A percentile compares a stretch with the other conserved stretches of the same genome.
Evolutionary conservation across 2,113 vertebrate genomes (phyloP).

Genomic region (Cricetomys ansorgei): DNA sequence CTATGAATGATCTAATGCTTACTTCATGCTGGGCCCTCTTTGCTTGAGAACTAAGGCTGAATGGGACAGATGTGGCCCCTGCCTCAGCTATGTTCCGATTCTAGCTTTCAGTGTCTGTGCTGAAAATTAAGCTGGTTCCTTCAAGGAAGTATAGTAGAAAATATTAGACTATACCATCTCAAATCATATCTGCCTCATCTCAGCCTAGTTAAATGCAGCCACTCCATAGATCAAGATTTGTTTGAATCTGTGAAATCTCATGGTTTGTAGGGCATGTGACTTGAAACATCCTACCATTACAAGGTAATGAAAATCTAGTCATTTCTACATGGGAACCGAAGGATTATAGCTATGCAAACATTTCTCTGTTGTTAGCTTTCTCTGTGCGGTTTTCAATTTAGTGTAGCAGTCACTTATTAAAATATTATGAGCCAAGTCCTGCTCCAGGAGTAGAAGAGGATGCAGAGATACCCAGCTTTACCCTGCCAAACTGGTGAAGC

Average conservation of each 20-base stretch:
- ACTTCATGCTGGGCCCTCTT: background rate
- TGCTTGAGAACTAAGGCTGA: background rate
- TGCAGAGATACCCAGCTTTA: background rate
- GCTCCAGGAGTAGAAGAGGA: background rate
- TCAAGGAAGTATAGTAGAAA: slow-evolving; percentile 18
- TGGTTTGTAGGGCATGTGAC: background rate
- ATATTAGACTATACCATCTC: slow-evolving; percentile 45
- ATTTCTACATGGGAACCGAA: slow-evolving; percentile 10
- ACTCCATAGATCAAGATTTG: slow-evolving; percentile 28
- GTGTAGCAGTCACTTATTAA: slow-evolving; percentile 26
- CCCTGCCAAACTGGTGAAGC: background rate
- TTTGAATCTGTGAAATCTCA: slow-evolving; percentile 37
- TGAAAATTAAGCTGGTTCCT: slow-evolving; percentile 34
- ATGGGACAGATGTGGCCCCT: background rate
- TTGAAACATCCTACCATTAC: slow-evolving; percentile 24
- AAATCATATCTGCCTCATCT: slow-evolving; percentile 27
- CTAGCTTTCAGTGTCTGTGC: slow-evolving; percentile 37
- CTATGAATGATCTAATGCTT: background rate
- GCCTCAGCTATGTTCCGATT: background rate
- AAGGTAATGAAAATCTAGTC: background rate
- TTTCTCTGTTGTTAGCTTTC: slow-evolving; percentile 21
- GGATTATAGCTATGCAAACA: slow-evolving; percentile 3
- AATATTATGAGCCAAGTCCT: background rate
- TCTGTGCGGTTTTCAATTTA: slow-evolving; percentile 50
- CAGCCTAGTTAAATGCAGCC: background rate